phyloP scores from a whole-genome alignment of 2,113 vertebrate genomes.

The Lepus americanus region DNA sequence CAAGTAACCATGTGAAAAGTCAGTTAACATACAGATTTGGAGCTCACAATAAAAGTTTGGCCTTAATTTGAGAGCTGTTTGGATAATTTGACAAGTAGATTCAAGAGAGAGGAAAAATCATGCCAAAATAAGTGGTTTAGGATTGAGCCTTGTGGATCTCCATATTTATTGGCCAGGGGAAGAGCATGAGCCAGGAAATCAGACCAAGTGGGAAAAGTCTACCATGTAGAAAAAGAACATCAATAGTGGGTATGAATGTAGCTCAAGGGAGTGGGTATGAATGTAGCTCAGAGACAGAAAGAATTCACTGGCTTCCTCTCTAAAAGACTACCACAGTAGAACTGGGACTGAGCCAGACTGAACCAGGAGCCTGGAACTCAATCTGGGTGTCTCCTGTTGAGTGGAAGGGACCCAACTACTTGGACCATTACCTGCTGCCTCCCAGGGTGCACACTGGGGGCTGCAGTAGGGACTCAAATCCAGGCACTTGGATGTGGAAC shows the following conservation, averaged over 20 bases:
- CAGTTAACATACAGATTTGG: not conserved
- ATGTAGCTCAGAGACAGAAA: not conserved
- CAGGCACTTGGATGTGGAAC: no score
- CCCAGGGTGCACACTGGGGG: no score
- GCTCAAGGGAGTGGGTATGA: not conserved
- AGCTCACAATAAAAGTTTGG: not conserved
- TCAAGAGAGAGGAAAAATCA: not conserved
- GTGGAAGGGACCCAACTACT: no score
- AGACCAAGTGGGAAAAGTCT: not conserved
- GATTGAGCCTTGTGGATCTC: not conserved
- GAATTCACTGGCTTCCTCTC: no score
- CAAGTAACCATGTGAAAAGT: not conserved
- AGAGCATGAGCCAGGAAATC: not conserved
- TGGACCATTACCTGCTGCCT: no score
- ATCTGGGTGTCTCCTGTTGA: no score
- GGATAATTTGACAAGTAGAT: not conserved
- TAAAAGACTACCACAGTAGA: no score
- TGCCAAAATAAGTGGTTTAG: not conserved
- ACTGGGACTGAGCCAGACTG: no score
- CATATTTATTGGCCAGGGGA: not conserved
- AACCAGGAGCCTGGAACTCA: no score
- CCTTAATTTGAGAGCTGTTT: not conserved
- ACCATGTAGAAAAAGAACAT: not conserved
- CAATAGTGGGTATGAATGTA: not conserved
- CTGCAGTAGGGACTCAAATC: no score